Evolutionary conservation across 2,888 invertebrate species (phyloP), one percentile per base, ranked within the genome.

Genomic region (Marasmarcha lunaedactyla): DNA sequence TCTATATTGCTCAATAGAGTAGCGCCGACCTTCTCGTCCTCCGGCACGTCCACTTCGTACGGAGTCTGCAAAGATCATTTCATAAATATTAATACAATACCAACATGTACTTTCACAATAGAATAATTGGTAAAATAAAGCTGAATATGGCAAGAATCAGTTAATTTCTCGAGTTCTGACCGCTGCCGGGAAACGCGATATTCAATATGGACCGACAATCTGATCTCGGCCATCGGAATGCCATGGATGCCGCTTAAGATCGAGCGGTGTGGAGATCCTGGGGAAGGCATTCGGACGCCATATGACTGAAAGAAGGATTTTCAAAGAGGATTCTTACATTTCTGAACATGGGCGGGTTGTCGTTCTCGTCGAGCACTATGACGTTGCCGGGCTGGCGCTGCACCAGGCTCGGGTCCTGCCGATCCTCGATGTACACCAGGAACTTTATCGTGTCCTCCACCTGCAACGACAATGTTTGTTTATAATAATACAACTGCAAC

Each of bases 341-440:
- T 71, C 87, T 85, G 71, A 93, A 93, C 42, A 85, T 85, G 5
- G 95, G 95, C 25, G 92, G 86, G 69, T 94, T 95, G 61, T 96
- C 95, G 63, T 96, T 95, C 56, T 93, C 93, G 59, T 96, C 95
- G 7, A 92, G 74, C 11, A 96, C 89, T 44, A 95, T 94, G 44
- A 95, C 91, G 20, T 90, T 91, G 35, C 94, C 90, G 2, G 92
- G 90, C 39, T 79, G 71, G 6, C 90, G 89, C 50, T 89, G 86
- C 10, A 92, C 90, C 44, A 92, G 85, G 39, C 86, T 87, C 10
- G 85, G 86, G 9, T 87, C 87, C 46, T 85, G 81, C 59, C 93
- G 94, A 70, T 94, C 94, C 70, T 93, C 90, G 46, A 95, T 87
- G 1, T 92, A 92, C 13, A 95, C 93, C 47, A 89, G 83, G 68